phyloP scores from a whole-genome alignment of 2,113 vertebrate genomes.

The Amazona guildingii region DNA sequence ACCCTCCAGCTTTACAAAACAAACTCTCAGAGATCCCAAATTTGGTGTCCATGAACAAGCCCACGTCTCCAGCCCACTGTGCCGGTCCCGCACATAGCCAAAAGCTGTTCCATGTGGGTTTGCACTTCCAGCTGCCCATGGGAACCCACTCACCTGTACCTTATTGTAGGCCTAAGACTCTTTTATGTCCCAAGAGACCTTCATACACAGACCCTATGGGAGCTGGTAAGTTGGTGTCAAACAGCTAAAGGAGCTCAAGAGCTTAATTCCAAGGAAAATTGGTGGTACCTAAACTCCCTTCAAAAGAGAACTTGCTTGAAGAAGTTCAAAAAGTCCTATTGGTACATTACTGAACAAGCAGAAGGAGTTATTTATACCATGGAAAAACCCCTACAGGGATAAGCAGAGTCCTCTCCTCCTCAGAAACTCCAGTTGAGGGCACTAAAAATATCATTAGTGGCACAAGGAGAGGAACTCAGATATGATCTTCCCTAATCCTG shows the following conservation, averaged over 20 bases:
- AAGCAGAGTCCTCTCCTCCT: background rate
- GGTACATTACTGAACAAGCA: background rate
- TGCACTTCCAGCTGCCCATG: background rate
- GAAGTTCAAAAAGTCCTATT: background rate
- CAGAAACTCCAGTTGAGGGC: background rate
- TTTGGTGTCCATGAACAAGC: background rate
- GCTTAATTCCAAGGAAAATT: background rate
- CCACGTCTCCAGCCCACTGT: background rate
- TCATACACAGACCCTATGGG: background rate
- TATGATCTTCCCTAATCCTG: background rate
- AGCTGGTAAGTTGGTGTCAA: background rate
- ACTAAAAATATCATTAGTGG: background rate
- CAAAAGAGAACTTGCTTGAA: background rate
- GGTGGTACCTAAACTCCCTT: background rate
- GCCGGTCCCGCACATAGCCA: too few relatives aligned
- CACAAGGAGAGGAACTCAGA: background rate
- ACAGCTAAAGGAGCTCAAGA: background rate
- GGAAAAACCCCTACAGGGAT: background rate
- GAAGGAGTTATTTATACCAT: background rate
- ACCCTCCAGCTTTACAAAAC: background rate
- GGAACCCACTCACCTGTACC: rapidly evolving
- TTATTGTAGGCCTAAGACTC: background rate
- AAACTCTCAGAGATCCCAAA: background rate
- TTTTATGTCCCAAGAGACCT: background rate
- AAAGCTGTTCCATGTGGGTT: background rate